These are phyloP conservation scores for Sceliomorpha sp. DNA, from an alignment of 2,888 invertebrate genomes.

Conservation along the genomic window DNA sequence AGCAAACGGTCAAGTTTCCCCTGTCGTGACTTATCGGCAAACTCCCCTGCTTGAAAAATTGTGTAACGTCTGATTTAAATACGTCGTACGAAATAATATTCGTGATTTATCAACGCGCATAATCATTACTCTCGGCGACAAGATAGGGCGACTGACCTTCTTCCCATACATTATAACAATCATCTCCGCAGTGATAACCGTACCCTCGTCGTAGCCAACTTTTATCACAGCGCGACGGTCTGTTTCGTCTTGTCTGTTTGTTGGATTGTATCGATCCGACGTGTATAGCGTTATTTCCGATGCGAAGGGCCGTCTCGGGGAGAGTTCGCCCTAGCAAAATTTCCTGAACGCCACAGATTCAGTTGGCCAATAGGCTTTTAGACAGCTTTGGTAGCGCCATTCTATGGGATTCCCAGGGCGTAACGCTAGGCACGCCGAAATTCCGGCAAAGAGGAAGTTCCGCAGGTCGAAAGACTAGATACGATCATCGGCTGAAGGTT, in stretches of 20 bases:
- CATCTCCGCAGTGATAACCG: not conserved
- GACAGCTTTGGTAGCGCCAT: constrained; percentile 17
- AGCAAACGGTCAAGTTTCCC: too few relatives aligned
- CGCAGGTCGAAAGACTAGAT: constrained; percentile 48
- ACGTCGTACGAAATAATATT: too few relatives aligned
- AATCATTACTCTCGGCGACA: not conserved
- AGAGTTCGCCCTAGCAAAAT: constrained; percentile 18
- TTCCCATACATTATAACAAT: constrained; percentile 3
- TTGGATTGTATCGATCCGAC: constrained; percentile 29
- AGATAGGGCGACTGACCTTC: not conserved
- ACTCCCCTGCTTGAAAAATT: too few relatives aligned
- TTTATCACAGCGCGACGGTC: not conserved
- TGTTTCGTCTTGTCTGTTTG: not conserved
- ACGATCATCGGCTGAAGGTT: constrained; percentile 58
- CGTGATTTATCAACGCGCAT: too few relatives aligned
- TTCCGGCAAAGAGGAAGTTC: constrained; percentile 32
- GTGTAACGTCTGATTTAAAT: too few relatives aligned
- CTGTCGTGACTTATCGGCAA: too few relatives aligned
- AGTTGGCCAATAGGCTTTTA: constrained; percentile 30
- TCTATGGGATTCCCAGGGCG: constrained; percentile 20
- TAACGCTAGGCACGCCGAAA: constrained; percentile 15
- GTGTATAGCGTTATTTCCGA: constrained; percentile 50
- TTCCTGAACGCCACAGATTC: constrained; percentile 27
- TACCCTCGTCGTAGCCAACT: constrained; percentile 3
- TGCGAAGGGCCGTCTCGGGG: constrained; percentile 1